Conservation (phyloP, 2,113 vertebrate species). For the Forbesichthys papilliferus region DNA sequence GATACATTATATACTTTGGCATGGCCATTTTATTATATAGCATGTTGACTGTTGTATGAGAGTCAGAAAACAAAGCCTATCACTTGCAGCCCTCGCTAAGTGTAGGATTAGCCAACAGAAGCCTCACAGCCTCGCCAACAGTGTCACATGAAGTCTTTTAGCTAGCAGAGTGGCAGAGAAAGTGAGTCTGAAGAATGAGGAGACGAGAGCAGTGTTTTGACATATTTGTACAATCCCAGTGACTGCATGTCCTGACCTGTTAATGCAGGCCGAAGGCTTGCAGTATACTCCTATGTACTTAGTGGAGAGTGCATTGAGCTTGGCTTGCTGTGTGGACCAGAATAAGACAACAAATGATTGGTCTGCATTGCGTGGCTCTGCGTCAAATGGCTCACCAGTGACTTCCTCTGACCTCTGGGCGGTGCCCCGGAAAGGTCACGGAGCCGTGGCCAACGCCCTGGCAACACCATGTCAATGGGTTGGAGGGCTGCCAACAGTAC, state of each 20-base stretch:
- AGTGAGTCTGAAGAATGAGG: slow-evolving; percentile 8
- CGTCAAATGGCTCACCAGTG: slow-evolving; percentile 26
- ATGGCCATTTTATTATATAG: not conserved
- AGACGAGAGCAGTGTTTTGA: slow-evolving; percentile 37
- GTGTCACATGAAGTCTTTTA: not conserved
- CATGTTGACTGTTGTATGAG: not conserved
- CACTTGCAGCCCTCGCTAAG: not conserved
- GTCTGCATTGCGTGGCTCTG: slow-evolving; percentile 35
- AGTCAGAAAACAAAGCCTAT: not conserved
- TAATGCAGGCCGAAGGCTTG: slow-evolving; percentile 42
- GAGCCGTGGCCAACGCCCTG: slow-evolving; percentile 43
- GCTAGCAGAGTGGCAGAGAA: not conserved
- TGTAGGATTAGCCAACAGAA: not conserved
- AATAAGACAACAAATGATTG: slow-evolving; percentile 14
- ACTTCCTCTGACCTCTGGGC: slow-evolving; percentile 71
- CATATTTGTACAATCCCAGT: slow-evolving; percentile 27
- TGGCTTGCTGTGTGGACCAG: slow-evolving; percentile 27
- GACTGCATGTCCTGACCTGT: slow-evolving; percentile 51
- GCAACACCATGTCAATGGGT: slow-evolving; percentile 38
- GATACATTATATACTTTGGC: not conserved
- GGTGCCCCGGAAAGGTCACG: slow-evolving; percentile 47
- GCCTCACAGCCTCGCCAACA: not conserved
- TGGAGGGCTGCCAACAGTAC: slow-evolving; percentile 43
- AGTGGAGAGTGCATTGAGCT: slow-evolving; percentile 36
- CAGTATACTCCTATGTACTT: slow-evolving; percentile 56